phyloP scores from a whole-genome alignment of 2,797 vertebrate genomes.

The Holocentrus rufus region DNA sequence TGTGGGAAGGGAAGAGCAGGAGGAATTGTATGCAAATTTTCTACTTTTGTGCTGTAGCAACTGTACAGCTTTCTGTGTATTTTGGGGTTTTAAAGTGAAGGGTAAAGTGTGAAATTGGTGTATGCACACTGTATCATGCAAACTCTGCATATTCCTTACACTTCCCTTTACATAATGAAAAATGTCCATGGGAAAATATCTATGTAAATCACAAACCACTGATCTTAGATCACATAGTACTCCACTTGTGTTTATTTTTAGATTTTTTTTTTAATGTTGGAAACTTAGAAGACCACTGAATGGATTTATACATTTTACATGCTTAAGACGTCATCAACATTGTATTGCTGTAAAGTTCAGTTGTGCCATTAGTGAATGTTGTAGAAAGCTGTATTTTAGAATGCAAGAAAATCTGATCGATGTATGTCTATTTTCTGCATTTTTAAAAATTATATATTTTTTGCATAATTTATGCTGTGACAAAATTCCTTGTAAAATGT shows the following conservation, averaged over 20 bases:
- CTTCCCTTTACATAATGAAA: slow-evolving; percentile 40
- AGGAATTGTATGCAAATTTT: slow-evolving; percentile 66
- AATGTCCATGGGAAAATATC: slow-evolving; percentile 45
- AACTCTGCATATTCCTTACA: slow-evolving; percentile 56
- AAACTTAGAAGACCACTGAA: background rate
- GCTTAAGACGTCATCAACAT: background rate
- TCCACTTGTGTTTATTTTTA: slow-evolving; percentile 16
- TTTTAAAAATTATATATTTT: slow-evolving; percentile 52
- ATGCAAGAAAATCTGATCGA: slow-evolving; percentile 33
- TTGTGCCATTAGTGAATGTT: slow-evolving; percentile 27
- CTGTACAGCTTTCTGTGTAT: slow-evolving; percentile 66
- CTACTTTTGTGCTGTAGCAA: slow-evolving; percentile 64
- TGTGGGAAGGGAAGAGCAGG: slow-evolving; percentile 63
- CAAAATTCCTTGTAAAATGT: slow-evolving; percentile 44
- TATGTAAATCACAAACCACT: slow-evolving; percentile 51
- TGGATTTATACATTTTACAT: background rate
- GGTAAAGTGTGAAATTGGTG: slow-evolving; percentile 62
- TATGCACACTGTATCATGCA: slow-evolving; percentile 65
- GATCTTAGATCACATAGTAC: slow-evolving; percentile 53
- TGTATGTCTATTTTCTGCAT: slow-evolving; percentile 39
- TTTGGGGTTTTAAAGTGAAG: slow-evolving; percentile 39
- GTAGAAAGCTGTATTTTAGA: slow-evolving; percentile 47
- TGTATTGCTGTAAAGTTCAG: slow-evolving; percentile 18
- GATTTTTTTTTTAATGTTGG: slow-evolving; percentile 10
- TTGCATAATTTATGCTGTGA: slow-evolving; percentile 42